Conservation (phyloP, 2,888 invertebrate species). For the Sinelater perroti region DNA sequence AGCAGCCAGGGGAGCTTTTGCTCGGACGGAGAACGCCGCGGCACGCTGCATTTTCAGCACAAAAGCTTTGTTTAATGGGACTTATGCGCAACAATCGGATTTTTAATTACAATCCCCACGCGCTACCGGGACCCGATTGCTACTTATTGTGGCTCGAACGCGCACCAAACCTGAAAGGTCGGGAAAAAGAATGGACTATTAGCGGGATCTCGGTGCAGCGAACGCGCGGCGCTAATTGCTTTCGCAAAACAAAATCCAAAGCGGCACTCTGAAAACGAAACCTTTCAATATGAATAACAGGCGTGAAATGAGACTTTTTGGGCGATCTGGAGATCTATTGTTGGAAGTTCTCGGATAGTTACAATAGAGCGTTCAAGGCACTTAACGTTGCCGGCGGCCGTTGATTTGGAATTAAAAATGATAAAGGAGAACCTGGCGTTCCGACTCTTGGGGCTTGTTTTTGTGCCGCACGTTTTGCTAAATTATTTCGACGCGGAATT, state of each 20-base stretch:
- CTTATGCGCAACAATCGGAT: too few species aligned
- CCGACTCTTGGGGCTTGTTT: conserved; percentile 28
- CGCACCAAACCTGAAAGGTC: background rate
- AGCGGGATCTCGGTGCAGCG: background rate
- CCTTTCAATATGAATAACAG: conserved; percentile 54
- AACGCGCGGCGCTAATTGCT: conserved; percentile 39
- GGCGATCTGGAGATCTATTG: conserved; percentile 40
- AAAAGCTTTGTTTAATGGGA: too few species aligned
- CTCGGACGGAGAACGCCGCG: too few species aligned
- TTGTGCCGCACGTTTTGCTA: conserved; percentile 33
- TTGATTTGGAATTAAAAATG: conserved; percentile 40
- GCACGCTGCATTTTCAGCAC: too few species aligned
- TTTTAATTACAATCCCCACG: too few species aligned
- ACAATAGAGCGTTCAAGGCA: conserved; percentile 41
- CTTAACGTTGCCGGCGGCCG: conserved; percentile 36
- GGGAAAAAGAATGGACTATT: conserved; percentile 6
- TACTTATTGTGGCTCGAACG: too few species aligned
- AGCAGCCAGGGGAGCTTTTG: too few species aligned
- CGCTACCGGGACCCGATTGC: too few species aligned
- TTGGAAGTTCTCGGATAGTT: conserved; percentile 39
- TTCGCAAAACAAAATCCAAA: conserved; percentile 43
- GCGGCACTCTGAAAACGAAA: conserved; percentile 45
- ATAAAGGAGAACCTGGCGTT: conserved; percentile 23
- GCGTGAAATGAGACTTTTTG: conserved; percentile 57
- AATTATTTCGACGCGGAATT: conserved; percentile 32